Base-by-base conservation (phyloP, 1,140 invertebrate genomes). In the Atta colombica region DNA sequence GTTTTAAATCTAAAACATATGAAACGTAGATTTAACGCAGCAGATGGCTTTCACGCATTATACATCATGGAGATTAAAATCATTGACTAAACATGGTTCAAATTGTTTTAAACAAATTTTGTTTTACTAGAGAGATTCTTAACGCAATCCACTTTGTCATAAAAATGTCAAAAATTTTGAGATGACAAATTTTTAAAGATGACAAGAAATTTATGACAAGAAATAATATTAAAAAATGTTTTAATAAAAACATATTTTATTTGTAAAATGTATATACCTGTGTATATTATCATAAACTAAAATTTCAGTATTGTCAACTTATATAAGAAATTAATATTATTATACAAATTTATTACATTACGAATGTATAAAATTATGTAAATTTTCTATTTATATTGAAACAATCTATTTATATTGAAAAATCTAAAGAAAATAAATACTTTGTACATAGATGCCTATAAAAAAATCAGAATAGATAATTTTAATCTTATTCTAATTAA, bases 1-100 rank as follows among this genome's bases (percentile, higher is more conserved):
- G 96, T 96, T 99, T 99, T 94, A 99, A 96, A 97, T 99, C 99
- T 98, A 96, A 85, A 97, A 97, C 86, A 92, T 77, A 45, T 65
- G 10, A 82, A 71, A 85, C 55, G 18, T 77, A 1, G 31, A 65
- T 85, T 77, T 85, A 53, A 65, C 28, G 3, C 28, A 77, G 31
- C 49, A 49, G 6, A 31, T 58, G 16, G 10, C 14, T 45, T 82
- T 4, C 25, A 45, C 14, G 28, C 6, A 35, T 45, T 1, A 35
- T 21, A 45, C 31, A 2, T 1, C 3, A 21, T 66, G 6, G 5
- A 14, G 3, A 35, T 55, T 69, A 31, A 28, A 69, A 31, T 35
- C 12, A 21, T 3, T 25, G 14, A 82, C 18, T 58, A 68, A 16
- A 53, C n/a, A 25, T 51, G 0, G 39, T 65, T 49, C 3, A 10